These are phyloP conservation scores for Clivina fossor DNA, from an alignment of 2,888 invertebrate genomes.

Conservation along the genomic window DNA sequence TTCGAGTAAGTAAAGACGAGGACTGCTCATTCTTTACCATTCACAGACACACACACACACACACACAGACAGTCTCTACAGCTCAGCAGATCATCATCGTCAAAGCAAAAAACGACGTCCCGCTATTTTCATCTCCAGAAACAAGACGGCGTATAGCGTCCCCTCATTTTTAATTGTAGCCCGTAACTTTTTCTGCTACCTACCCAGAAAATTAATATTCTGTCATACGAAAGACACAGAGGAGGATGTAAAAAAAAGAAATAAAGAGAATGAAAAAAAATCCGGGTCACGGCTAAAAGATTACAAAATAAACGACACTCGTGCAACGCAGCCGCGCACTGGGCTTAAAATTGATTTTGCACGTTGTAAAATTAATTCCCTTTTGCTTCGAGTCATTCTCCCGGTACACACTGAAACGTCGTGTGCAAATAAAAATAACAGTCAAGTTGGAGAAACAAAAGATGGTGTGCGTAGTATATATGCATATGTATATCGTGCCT, in stretches of 20 bases:
- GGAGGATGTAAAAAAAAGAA: too few species aligned
- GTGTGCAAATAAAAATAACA: too few species aligned
- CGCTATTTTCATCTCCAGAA: constrained; percentile 24
- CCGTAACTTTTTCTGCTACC: constrained; percentile 26
- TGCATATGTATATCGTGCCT: too few species aligned
- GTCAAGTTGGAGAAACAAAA: too few species aligned
- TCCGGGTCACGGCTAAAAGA: constrained; percentile 42
- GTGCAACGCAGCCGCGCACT: too few species aligned
- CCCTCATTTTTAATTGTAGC: constrained; percentile 20
- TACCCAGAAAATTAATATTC: constrained; percentile 31
- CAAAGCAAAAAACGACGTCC: neutral
- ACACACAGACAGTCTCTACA: constrained; percentile 5
- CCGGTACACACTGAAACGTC: too few species aligned
- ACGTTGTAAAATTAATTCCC: constrained; percentile 38
- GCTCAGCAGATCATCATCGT: too few species aligned
- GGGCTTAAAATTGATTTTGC: constrained; percentile 48
- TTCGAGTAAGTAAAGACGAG: constrained; percentile 10
- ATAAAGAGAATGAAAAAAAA: too few species aligned
- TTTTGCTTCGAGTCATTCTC: constrained; percentile 31
- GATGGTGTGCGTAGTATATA: too few species aligned
- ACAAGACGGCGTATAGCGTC: too few species aligned
- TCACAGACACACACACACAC: too few species aligned
- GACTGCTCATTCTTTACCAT: constrained; percentile 16
- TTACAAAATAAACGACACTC: constrained; percentile 45
- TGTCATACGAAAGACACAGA: constrained; percentile 19